phyloP scores from a whole-genome alignment of 2,113 vertebrate species.

The Elgaria multicarinata region DNA sequence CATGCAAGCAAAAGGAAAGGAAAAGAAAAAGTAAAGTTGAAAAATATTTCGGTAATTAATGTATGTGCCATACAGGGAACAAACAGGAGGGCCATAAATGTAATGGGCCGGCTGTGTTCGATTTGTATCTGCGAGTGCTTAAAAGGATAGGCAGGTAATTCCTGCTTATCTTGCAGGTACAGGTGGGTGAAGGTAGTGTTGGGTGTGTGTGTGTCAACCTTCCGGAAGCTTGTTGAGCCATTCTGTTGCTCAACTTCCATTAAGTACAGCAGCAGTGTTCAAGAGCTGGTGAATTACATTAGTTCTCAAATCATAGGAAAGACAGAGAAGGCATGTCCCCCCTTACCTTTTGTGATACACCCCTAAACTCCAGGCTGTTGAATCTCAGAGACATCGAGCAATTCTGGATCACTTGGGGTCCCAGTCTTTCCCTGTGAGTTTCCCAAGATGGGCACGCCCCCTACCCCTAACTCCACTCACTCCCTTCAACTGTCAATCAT shows the following conservation, averaged over 20 bases:
- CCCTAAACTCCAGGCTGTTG: too few relatives aligned
- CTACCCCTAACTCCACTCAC: too few relatives aligned
- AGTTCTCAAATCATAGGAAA: too few relatives aligned
- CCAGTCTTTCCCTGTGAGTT: too few relatives aligned
- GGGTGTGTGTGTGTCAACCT: slow-evolving; percentile 16
- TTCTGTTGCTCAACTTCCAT: neutral
- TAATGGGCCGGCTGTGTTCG: slow-evolving; percentile 82
- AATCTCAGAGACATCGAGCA: too few relatives aligned
- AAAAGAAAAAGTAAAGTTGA: slow-evolving; percentile 68
- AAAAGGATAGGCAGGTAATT: slow-evolving; percentile 81
- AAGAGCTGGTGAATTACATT: too few relatives aligned
- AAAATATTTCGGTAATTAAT: slow-evolving; percentile 85
- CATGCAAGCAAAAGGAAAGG: slow-evolving; percentile 60
- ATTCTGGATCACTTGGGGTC: too few relatives aligned
- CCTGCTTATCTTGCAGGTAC: slow-evolving; percentile 61
- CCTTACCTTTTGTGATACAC: too few relatives aligned
- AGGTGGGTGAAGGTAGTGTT: slow-evolving; percentile 16
- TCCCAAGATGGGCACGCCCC: too few relatives aligned
- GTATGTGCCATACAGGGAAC: slow-evolving; percentile 78
- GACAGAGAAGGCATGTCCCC: too few relatives aligned
- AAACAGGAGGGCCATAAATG: slow-evolving; percentile 81
- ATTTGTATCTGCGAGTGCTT: slow-evolving; percentile 78
- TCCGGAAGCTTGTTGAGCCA: slow-evolving; percentile 57
- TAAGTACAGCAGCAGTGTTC: neutral
- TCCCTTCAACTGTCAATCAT: too few relatives aligned